phyloP scores from a whole-genome alignment of 2,797 vertebrate species.

The Etheostoma nigrum region DNA sequence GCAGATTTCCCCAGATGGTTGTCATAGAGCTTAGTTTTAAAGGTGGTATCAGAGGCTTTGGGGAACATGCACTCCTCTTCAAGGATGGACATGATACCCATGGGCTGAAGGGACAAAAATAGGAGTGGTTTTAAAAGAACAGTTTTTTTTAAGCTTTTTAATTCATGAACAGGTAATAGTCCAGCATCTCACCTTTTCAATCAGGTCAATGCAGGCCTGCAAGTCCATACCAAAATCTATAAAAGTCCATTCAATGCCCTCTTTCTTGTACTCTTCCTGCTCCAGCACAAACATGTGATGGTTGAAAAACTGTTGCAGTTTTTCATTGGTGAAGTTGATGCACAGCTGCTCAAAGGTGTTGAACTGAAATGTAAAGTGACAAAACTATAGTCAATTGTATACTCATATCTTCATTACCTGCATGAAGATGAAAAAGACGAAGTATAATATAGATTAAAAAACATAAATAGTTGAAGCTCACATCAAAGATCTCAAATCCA shows the following conservation, averaged over 20 bases:
- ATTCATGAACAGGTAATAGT: background rate
- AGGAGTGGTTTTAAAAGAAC: background rate
- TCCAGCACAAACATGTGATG: constrained; percentile 91
- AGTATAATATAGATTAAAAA: background rate
- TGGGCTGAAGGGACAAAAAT: constrained; percentile 74
- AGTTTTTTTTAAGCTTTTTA: background rate
- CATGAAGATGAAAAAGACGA: background rate
- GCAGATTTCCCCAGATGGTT: constrained; percentile 88
- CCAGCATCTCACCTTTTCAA: constrained; percentile 82
- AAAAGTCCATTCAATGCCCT: constrained; percentile 86
- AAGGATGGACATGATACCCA: constrained; percentile 94
- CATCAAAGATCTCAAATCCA: constrained; percentile 93
- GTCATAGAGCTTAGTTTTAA: constrained; percentile 89
- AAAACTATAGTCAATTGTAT: background rate
- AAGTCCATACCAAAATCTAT: constrained; percentile 88
- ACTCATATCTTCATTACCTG: background rate
- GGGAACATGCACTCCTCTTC: constrained; percentile 95
- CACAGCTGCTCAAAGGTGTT: constrained; percentile 93
- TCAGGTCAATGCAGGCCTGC: constrained; percentile 86
- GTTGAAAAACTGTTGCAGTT: constrained; percentile 91
- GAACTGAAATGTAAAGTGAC: constrained; percentile 74
- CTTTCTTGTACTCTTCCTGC: constrained; percentile 88
- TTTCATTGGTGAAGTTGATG: constrained; percentile 93
- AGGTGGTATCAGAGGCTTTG: constrained; percentile 84
- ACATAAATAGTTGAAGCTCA: constrained; percentile 62